Percentiles rank a stretch among this genome's conserved stretches.
Evolutionary conservation across 2,113 vertebrate species (phyloP).

Genomic region (Pterocles orientalis): DNA sequence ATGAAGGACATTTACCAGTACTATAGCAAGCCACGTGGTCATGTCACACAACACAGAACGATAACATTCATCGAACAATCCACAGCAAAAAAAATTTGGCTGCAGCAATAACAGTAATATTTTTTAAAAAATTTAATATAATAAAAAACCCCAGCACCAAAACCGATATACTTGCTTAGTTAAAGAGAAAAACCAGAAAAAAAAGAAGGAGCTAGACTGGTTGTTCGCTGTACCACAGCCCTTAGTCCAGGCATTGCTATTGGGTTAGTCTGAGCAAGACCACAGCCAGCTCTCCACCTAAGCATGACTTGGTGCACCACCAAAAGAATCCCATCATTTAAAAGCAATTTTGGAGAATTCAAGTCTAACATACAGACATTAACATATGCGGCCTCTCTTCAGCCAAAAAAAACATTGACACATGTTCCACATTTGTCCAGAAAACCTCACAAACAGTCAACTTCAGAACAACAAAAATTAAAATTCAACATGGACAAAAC

Average conservation of each 20-base stretch:
- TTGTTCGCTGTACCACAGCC: neutral
- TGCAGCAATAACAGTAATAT: neutral
- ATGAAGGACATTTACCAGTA: rapidly evolving
- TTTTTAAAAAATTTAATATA: neutral
- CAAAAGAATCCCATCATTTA: neutral
- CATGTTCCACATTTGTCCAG: neutral
- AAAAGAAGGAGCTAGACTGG: rapidly evolving
- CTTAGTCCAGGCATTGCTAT: neutral
- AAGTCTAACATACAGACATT: neutral
- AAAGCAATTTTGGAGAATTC: neutral
- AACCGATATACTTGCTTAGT: neutral
- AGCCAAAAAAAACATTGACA: neutral
- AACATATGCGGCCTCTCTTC: neutral
- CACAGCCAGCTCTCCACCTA: neutral
- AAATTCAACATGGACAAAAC: neutral
- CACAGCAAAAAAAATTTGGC: neutral
- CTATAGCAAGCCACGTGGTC: rapidly evolving
- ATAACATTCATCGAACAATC: neutral
- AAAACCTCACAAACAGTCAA: neutral
- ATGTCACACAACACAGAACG: neutral
- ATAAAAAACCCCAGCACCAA: neutral
- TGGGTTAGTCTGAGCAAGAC: neutral
- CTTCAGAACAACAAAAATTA: neutral
- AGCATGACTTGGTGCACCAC: neutral
- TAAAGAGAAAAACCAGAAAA: neutral